Conservation (phyloP, 2,113 vertebrate genomes). For the Vidua chalybeata region DNA sequence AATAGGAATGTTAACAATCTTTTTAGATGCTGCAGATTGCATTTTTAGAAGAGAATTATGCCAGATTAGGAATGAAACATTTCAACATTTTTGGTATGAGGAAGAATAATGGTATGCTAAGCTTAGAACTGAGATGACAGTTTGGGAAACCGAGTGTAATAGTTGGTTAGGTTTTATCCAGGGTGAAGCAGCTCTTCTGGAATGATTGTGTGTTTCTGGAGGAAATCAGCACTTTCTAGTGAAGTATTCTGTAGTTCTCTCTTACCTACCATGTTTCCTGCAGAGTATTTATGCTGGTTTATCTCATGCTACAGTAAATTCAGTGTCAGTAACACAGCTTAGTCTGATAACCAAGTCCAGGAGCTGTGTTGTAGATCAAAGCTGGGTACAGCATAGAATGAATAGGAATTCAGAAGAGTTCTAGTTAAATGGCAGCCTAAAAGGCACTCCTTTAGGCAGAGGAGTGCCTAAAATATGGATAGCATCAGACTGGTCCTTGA, state of each 20-base stretch:
- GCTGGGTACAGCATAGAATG: neutral
- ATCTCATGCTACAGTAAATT: neutral
- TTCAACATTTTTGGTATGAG: neutral
- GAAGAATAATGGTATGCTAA: neutral
- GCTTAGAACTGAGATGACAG: neutral
- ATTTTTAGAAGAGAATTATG: conserved; percentile 17
- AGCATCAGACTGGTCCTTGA: conserved; percentile 22
- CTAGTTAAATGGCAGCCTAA: neutral
- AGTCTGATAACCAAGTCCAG: neutral
- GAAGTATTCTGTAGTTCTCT: neutral
- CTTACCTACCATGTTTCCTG: neutral
- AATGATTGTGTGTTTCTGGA: neutral
- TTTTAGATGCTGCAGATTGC: neutral
- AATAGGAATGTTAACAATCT: neutral
- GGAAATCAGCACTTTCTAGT: neutral
- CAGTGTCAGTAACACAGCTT: neutral
- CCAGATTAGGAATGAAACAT: neutral
- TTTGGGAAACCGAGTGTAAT: neutral
- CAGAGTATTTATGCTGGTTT: conserved; percentile 12
- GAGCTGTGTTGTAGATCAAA: neutral
- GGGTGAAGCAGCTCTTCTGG: neutral
- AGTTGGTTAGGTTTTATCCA: neutral
- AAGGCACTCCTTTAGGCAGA: neutral
- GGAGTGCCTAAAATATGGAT: neutral
- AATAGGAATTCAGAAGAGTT: neutral